Evolutionary conservation across 2,797 vertebrate genomes (phyloP).

Genomic region (Epinephelus malabaricus): DNA sequence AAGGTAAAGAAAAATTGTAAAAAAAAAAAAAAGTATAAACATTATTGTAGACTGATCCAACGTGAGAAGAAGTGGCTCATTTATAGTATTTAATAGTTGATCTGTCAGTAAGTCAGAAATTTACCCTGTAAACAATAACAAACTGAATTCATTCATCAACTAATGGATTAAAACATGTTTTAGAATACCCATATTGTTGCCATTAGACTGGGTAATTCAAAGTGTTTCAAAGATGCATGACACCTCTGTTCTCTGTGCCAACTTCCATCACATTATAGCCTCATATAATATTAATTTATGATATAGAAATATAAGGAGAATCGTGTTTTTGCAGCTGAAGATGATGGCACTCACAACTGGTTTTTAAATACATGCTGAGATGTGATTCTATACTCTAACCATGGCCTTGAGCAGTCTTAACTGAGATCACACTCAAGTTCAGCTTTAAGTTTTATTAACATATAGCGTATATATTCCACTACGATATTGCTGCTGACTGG

Average conservation of each 20-base stretch:
- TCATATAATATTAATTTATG: slow-evolving; percentile 26
- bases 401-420: slow-evolving; percentile 6
- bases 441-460: slow-evolving; percentile 38
- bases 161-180: background rate
- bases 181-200: background rate
- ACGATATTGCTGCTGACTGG: background rate
- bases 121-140: too few relatives aligned
- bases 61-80: background rate
- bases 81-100: background rate
- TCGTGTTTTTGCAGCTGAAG: slow-evolving; percentile 49
- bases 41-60: background rate
- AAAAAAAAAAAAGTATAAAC: background rate
- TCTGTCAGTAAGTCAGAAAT: background rate
- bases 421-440: slow-evolving; percentile 27
- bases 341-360: slow-evolving; percentile 20
- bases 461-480: slow-evolving; percentile 6
- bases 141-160: background rate
- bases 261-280: slow-evolving; percentile 32
- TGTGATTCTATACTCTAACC: slow-evolving; percentile 1
- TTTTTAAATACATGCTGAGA: slow-evolving; percentile 37
- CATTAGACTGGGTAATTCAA: background rate
- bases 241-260: slow-evolving; percentile 3
- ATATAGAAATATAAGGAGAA: slow-evolving; percentile 21
- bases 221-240: background rate
- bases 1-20: background rate